Evolutionary conservation across 2,113 vertebrate genomes (phyloP), one percentile per base, ranked within the genome.

Genomic region (Ancistrus triradiatus): DNA sequence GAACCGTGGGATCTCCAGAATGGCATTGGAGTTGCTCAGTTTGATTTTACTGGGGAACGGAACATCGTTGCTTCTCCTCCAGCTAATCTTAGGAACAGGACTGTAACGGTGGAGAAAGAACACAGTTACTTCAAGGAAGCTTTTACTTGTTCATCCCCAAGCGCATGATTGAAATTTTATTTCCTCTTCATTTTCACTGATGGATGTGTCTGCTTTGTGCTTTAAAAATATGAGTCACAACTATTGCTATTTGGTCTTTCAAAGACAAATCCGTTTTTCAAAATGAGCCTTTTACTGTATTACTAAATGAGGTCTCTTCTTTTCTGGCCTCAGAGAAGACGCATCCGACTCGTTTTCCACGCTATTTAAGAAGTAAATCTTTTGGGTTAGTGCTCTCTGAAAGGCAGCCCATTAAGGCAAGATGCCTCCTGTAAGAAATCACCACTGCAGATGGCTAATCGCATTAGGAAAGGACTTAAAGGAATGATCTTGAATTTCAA

Each of bases 41-140:
- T 88, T 92, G 65, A 93, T 82, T 86, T 97, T 98, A 66, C 81
- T 88, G 28, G 93, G 86, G 63, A 98, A 92, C 0, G 92, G 90
- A 63, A 90, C 80, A 1, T 93, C 92, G 14, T 92, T 94, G 6
- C 88, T 90, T 85, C 92, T 90, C 73, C 92, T 90, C 95, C 95
- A 98, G 68, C 87, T 91, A 80, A 98, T 95, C 82, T 89, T 91
- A 70, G 95, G 95, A 25, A 97, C 88, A 0, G 95, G 95, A 77
- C 95, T 98, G 75, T 48, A 77, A 75, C 52, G 59, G 19, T 40
- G 18, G 14, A 77, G 46, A 33, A 4, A 75, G 67, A 49, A 66
- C 27, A 31, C 3, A 31, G 27, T 31, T 4, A 31, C 3, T 31
- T 3, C 7, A 31, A 31, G 27, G 7, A 31, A 31, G 27, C 7